Conservation (phyloP, 2,797 vertebrate species). For the Diglossa cyanea region DNA sequence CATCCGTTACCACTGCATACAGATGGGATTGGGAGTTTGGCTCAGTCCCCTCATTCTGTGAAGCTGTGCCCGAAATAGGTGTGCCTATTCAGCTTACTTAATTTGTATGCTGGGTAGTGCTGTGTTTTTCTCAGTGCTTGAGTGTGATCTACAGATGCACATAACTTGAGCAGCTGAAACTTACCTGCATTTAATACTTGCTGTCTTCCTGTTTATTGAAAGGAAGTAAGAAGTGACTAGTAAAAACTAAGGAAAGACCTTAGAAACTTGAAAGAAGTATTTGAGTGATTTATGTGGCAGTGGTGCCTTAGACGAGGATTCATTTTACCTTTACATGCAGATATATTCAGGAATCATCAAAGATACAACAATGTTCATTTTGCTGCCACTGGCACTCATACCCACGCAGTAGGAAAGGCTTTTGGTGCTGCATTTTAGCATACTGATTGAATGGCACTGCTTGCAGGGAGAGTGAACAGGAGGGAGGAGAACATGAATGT, state of each 20-base stretch:
- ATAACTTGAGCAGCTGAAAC: not conserved
- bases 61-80: not conserved
- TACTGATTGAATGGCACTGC: not conserved
- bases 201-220: not conserved
- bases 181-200: not conserved
- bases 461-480: not conserved
- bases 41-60: not conserved
- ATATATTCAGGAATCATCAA: not conserved
- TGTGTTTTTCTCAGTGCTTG: not conserved
- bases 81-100: not conserved
- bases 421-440: not conserved
- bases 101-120: not conserved
- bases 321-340: not conserved
- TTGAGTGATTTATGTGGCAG: not conserved
- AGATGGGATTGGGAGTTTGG: not conserved
- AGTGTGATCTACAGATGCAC: not conserved
- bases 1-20: not conserved
- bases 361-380: not conserved
- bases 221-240: not conserved
- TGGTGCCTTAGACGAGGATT: not conserved
- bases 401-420: not conserved
- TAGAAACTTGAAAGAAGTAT: not conserved
- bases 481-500: not conserved
- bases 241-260: not conserved
- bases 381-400: not conserved